Conservation (phyloP, 2,888 invertebrate species). For the Adelognathus sp. region DNA sequence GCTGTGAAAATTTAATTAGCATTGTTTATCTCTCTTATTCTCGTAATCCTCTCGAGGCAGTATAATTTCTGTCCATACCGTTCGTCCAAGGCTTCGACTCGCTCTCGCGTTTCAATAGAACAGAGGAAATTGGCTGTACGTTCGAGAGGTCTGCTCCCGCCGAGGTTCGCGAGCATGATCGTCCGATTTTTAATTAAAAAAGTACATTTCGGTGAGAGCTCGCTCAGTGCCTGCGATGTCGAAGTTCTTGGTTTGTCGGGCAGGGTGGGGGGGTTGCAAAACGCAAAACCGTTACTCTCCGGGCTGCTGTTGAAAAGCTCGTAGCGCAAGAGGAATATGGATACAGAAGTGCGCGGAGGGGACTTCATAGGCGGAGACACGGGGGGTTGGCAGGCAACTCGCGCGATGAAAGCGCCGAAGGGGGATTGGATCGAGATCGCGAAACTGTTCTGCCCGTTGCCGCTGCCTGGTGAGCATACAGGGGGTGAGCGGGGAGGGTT, state of each 20-base stretch:
- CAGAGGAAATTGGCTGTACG: constrained; percentile 57
- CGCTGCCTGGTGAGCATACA: constrained; percentile 24
- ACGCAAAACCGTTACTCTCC: constrained; percentile 42
- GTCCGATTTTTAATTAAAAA: constrained; percentile 72
- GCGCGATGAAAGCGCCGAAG: constrained; percentile 64
- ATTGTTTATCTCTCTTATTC: not conserved
- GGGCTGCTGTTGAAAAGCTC: constrained; percentile 42
- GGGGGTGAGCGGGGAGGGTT: constrained; percentile 71
- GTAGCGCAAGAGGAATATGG: constrained; percentile 81
- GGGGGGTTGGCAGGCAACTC: constrained; percentile 73
- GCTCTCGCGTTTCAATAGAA: constrained; percentile 65
- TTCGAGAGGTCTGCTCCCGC: constrained; percentile 28
- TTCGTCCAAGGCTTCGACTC: constrained; percentile 7
- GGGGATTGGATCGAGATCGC: constrained; percentile 73
- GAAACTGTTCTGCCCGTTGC: constrained; percentile 49
- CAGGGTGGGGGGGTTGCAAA: constrained; percentile 27
- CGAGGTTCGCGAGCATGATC: constrained; percentile 57
- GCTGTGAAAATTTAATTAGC: not conserved
- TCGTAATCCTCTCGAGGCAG: constrained; percentile 11
- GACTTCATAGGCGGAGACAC: constrained; percentile 76
- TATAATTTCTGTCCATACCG: constrained; percentile 38
- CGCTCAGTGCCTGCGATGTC: constrained; percentile 41
- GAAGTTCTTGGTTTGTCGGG: constrained; percentile 26
- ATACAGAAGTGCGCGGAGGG: constrained; percentile 81
- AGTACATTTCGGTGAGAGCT: constrained; percentile 54